Evolutionary conservation across 2,888 invertebrate species (phyloP), one percentile per base, ranked within the genome.

Genomic region (Leucozona laternaria): DNA sequence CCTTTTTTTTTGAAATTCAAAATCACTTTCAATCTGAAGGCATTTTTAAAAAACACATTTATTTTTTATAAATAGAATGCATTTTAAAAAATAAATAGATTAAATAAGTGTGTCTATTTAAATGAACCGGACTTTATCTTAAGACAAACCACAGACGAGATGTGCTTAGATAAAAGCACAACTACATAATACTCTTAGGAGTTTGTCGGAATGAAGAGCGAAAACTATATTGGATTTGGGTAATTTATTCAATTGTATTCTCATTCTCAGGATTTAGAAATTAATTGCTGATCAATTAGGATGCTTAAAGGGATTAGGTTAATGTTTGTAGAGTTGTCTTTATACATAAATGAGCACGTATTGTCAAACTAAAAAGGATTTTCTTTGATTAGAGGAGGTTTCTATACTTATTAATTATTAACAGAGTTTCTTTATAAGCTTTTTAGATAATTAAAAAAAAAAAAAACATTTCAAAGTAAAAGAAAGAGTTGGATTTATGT

Each of bases 231-330:
- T 81, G 68, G 70, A 77, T 85, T 81, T 60, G 34, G 40, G 43
- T 73, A 81, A 85, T 81, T 68, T 72, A 75, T 68, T 57, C 57
- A 62, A 57, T 73, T 50, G 73, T 53, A 15, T n/a, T 53, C 25
- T n/a, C 10, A 15, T n/a, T 53, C 25, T n/a, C 10, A 22, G 62
- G 80, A 72, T 80, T 80, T 34, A 70, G 66, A 71, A 60, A 73
- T 70, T 81, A 75, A 81, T 81, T 77, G 72, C 22, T 57, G 48
- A 72, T 81, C 70, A 81, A 85, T 81, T 73, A 73, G 40, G 43
- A 77, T 70, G 60, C 70, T 73, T 70, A 62, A 34, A 55, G 34
- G 53, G 58, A 84, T 37, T 80, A 37, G 10, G n/a, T 31, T n/a
- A 45, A 57, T 58, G 20, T 31, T 57, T 58, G 45, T 17, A 15